Base-by-base conservation (phyloP, 53 echinoderm and acorn worm species). In the Actinopyga echinites region DNA sequence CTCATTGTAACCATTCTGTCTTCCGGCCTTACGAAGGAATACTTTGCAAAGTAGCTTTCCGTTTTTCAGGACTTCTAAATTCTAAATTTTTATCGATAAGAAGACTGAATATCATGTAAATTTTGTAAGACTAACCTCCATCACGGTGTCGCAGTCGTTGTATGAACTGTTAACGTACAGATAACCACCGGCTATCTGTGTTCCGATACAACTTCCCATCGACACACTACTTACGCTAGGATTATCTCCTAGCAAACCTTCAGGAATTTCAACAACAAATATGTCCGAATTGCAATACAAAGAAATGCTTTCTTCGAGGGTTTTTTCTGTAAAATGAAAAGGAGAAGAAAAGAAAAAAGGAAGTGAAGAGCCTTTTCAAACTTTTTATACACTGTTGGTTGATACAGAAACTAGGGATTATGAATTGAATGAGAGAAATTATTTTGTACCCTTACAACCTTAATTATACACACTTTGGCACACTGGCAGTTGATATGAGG, bases 231-330 rank as follows among this genome's bases (percentile, higher is more conserved):
- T 55, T 3, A 30, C 3, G 31, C 8, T 20, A 32, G 15, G 19
- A 17, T 3, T 32, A n/a, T 13, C 20, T 11, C 77, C 77, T 53
- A 77, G 19, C 9, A 77, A 32, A 12, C 15, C 77, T 2, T 30
- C 77, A 30, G 77, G 77, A 28, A 77, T 77, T 55, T 77, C 77
- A 30, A 77, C 77, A 7, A 77, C 28, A 6, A 77, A 77, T 30
- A 30, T 77, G 49, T 77, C 77, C 25, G 77, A 55, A 30, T 77
- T 77, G 32, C 77, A 77, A 33, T 77, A 77, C 34, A 77, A 32
- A 4, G 77, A 28, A 15, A 77, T 77, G 54, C 77, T 77, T 15
- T 77, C 56, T 8, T 25, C 13, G 3, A 77, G 33, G 32, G 55
- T 77, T 24, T 29, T 31, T 2, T 13, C 77, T 77, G 53, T 25